A percentile compares a stretch with the other conserved stretches of the same genome.
phyloP scores from a whole-genome alignment of 2,797 vertebrate species.

The Lindbergichthys nudifrons region DNA sequence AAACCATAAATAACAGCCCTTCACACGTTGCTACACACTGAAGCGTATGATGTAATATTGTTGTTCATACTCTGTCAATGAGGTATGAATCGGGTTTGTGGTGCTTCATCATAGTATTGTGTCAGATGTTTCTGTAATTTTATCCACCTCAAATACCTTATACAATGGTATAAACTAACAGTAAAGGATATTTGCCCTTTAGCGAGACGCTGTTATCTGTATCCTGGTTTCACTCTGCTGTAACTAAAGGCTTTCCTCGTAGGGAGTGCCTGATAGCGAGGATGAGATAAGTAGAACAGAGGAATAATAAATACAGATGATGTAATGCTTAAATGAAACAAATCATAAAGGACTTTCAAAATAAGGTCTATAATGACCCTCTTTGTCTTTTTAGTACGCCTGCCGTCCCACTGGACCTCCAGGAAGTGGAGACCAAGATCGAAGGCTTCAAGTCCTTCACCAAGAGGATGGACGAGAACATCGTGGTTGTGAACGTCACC shows the following conservation, averaged over 20 bases:
- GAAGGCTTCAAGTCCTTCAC: conserved; percentile 95
- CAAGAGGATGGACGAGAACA: conserved; percentile 95
- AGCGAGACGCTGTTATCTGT: conserved; percentile 15
- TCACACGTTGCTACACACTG: too few relatives aligned
- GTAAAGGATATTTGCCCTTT: conserved; percentile 26
- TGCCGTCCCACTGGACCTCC: conserved; percentile 86
- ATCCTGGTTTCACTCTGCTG: conserved; percentile 23
- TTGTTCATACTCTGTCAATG: neutral
- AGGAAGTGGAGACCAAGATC: conserved; percentile 93
- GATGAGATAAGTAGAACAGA: conserved; percentile 33
- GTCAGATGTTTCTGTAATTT: neutral
- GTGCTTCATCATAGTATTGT: neutral
- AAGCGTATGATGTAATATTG: neutral
- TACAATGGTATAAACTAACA: neutral
- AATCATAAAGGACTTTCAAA: conserved; percentile 6
- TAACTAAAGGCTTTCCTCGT: conserved; percentile 19
- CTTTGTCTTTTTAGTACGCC: conserved; percentile 84
- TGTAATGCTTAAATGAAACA: neutral
- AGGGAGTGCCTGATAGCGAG: conserved; percentile 26
- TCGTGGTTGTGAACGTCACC: conserved; percentile 91
- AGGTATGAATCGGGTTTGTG: neutral
- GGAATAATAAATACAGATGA: conserved; percentile 13
- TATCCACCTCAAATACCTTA: neutral
- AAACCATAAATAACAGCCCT: too few relatives aligned
- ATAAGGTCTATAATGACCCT: conserved; percentile 3